Base-by-base conservation (phyloP, 2,113 vertebrate genomes). In the Garra rufa region DNA sequence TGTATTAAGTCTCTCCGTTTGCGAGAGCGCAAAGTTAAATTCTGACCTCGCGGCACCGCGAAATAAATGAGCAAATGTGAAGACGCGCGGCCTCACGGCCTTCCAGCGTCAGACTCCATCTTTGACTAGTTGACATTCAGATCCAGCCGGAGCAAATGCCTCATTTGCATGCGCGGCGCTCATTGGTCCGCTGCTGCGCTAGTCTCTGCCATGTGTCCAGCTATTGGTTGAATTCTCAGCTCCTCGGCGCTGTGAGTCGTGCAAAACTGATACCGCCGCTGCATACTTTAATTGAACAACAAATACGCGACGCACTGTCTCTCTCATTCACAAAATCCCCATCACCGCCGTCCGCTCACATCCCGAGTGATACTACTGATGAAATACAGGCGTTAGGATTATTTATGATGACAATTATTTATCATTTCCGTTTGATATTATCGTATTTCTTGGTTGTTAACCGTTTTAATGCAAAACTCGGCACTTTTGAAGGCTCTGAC, bases 111-210 rank as follows among this genome's bases (percentile, higher is more conserved):
- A 95, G 95, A 95, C 97, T 97, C 97, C 97, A 98, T 97, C 97
- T 98, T 97, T 97, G 96, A 96, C 96, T 97, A 95, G 95, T 97
- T 97, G 96, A 97, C 96, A 97, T 97, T 97, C 96, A 97, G 94
- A 95, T 96, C 94, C 94, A 95, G 95, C 94, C 94, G 93, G 93
- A 94, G 94, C 95, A 52, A 76, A 70, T 21, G 28, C 63, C 65
- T 70, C 11, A 82, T 82, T 82, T 82, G 80, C 80, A 82, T 82
- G 30, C 44, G 24, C 46, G 14, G 15, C 63, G 48, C 17, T 78
- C 75, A 70, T 78, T 84, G 83, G 83, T 9, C 26, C 3, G 61
- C 61, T 69, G 52, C 75, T 96, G 95, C 96, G 96, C 96, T 96
- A 96, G 95, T 96, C 96, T 95, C 92, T 94, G 94, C 94, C 91